Percentiles rank a stretch among this genome's conserved stretches.
Evolutionary conservation across 2,888 invertebrate genomes (phyloP).

Genomic region (Drosophila austrosaltans): DNA sequence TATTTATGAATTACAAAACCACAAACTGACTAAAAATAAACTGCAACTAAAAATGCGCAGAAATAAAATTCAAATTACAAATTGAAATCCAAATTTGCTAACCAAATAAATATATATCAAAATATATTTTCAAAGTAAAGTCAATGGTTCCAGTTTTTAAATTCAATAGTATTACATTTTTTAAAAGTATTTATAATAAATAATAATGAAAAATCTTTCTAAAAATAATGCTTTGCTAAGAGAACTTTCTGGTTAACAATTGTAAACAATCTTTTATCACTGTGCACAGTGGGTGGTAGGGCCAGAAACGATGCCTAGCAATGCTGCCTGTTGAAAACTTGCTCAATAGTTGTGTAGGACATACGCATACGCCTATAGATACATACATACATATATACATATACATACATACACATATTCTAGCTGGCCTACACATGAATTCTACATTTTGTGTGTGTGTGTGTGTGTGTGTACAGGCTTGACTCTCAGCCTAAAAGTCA

Average conservation of each 20-base stretch:
- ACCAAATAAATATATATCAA: too few relatives aligned
- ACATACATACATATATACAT: constrained; percentile 20
- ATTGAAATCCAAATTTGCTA: too few relatives aligned
- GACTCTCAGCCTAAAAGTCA: constrained; percentile 76
- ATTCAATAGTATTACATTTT: too few relatives aligned
- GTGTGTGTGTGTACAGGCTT: constrained; percentile 45
- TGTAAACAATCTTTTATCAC: constrained; percentile 16
- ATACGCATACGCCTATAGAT: constrained; percentile 24
- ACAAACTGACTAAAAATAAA: too few relatives aligned
- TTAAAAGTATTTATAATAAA: too few relatives aligned
- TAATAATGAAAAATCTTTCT: too few relatives aligned
- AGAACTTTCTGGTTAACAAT: background rate
- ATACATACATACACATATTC: constrained; percentile 10
- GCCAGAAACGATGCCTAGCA: background rate
- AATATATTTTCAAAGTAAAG: too few relatives aligned
- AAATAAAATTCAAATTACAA: too few relatives aligned
- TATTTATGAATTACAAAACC: too few relatives aligned
- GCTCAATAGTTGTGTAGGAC: constrained; percentile 64
- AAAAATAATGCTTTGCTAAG: too few relatives aligned
- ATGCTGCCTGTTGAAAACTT: constrained; percentile 65
- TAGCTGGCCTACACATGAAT: constrained; percentile 4
- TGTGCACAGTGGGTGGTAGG: constrained; percentile 27
- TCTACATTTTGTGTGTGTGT: constrained; percentile 4
- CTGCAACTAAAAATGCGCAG: too few relatives aligned
- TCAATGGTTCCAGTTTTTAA: too few relatives aligned